Base-by-base conservation (phyloP, 2,888 invertebrate species). In the Hydrotaea diabolus region DNA sequence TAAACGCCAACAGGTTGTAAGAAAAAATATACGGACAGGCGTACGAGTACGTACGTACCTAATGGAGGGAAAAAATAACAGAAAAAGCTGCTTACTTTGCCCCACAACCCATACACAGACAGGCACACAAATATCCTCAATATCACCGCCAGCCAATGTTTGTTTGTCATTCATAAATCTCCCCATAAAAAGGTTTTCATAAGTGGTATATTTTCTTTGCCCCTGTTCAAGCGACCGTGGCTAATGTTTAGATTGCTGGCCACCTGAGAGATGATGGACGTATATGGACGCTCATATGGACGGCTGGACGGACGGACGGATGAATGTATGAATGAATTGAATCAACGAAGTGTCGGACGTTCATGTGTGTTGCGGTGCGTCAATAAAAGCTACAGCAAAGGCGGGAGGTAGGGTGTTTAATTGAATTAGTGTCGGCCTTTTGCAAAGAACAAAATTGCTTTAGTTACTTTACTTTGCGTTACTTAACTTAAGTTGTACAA, bases 401-500 rank as follows among this genome's bases (percentile, higher is more conserved):
- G 53, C 23, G 64, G 59, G 15, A 69, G 53, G 80, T 49, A 31
- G 49, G 49, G 39, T 64, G 64, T 69, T 80, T 46, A 80, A 84
- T 81, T 75, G 75, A 76, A 78, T 81, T 64, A 77, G 21, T 80
- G 64, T 21, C 39, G 46, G 46, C 55, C 46, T 74, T 71, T 64
- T 69, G 76, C 53, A 19, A 66, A 17, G 23, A 36, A 2, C 57
- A 19, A 49, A 77, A 76, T 39, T 69, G 46, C 11, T 79, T n/a
- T 55, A 64, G n/a, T 26, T 17, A 64, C 64, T 31, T 4, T 31
- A 64, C 64, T 64, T 36, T 31, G 23, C 36, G 13, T 64, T 64
- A 39, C 11, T 36, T 64, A n/a, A 55, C 11, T 49, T 49, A 3
- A 31, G 31, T 64, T 77, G 15, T 43, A 21, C 62, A 31, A 43